Evolutionary conservation across 2,888 invertebrate genomes (phyloP), one percentile per base, ranked within the genome.

Genomic region (Herminia tarsipennalis): DNA sequence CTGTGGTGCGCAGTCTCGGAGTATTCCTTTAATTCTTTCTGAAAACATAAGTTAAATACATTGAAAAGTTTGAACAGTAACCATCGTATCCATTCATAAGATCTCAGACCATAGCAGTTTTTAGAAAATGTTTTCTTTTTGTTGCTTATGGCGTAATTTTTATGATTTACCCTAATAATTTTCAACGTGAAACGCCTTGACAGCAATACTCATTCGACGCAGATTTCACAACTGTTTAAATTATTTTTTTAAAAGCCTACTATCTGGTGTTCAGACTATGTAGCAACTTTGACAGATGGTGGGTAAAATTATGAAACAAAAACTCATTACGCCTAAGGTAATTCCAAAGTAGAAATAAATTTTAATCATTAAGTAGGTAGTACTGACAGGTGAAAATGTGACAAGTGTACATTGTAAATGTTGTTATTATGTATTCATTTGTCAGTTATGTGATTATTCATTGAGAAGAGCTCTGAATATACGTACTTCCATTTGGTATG

Each of bases 1-100:
- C 81, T 97, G 96, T 2, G 93, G 88, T 0, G 96, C 96, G 75
- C 97, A 97, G 63, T 95, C 95, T 35, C 96, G 92, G 24, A 93
- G 88, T 12, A 93, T 93, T 18, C 93, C 93, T 52, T 90, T 92
- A 43, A 94, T 92, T 56, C 89, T 86, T 30, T 92, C 94, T 94
- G 86, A 30, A 92, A 89, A 40, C 25, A 8, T 13, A 10, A 25
- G 17, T 6, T 30, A 6, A 32, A 10, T 8, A 1, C 3, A 12
- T 33, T 14, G n/a, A n/a, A n/a, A n/a, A n/a, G n/a, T n/a, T n/a
- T n/a, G n/a, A n/a, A n/a, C n/a, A n/a, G n/a, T n/a, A n/a, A n/a
- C n/a, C n/a, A n/a, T n/a, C n/a, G n/a, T n/a, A n/a, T n/a, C n/a
- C n/a, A n/a, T n/a, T 16, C 3, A 24, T 2, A 3, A 10, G 4